These are phyloP conservation scores for Lycophotia porphyrea DNA, from an alignment of 2,888 invertebrate genomes.

Conservation along the genomic window DNA sequence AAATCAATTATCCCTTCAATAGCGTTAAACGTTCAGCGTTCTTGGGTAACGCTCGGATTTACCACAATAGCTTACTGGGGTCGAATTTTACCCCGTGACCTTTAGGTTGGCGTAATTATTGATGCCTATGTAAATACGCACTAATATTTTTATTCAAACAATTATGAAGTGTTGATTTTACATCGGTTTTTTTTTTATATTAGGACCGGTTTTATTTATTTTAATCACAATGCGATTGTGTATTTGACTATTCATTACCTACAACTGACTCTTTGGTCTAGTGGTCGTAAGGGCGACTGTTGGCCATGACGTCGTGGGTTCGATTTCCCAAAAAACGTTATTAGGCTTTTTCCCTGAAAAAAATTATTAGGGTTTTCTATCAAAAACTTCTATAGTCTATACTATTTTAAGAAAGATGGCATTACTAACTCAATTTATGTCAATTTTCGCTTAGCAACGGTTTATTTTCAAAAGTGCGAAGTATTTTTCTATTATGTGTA, in stretches of 20 bases:
- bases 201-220: background rate
- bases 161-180: background rate
- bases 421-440: too few species aligned
- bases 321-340: background rate
- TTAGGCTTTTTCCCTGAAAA: background rate
- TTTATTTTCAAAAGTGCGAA: too few species aligned
- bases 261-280: background rate
- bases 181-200: background rate
- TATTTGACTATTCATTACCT: background rate
- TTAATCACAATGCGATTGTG: background rate
- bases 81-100: slow-evolving; percentile 12
- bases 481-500: too few species aligned
- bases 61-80: slow-evolving; percentile 30
- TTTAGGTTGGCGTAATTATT: slow-evolving; percentile 9
- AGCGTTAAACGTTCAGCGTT: slow-evolving; percentile 24
- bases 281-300: background rate
- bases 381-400: too few species aligned
- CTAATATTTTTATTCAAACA: background rate
- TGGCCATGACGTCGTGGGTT: background rate
- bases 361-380: background rate
- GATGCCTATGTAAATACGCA: background rate
- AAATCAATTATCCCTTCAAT: slow-evolving; percentile 51
- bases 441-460: too few species aligned
- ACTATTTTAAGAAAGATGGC: too few species aligned
- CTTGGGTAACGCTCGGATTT: slow-evolving; percentile 19